Evolutionary conservation across 2,113 vertebrate species (phyloP).

Genomic region (Lethenteron camtschaticum): DNA sequence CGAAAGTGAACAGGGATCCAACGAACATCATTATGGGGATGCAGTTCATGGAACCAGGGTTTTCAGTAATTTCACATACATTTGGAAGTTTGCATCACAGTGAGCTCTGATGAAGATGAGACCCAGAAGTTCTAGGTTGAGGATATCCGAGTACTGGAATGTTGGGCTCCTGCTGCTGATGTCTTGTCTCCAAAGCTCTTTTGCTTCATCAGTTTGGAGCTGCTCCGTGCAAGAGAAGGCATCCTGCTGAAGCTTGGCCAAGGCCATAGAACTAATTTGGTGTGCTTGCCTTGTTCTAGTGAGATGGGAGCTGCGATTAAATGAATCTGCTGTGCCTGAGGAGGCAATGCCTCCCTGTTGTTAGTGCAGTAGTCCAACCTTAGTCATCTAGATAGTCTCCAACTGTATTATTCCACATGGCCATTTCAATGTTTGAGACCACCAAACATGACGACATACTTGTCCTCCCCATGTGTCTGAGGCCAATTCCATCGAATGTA

Average conservation of each 20-base stretch:
- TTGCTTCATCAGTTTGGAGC: neutral
- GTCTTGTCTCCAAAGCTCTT: neutral
- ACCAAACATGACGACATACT: slow-evolving; percentile 1
- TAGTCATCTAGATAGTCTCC: neutral
- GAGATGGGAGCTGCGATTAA: neutral
- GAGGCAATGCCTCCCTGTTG: neutral
- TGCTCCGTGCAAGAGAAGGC: neutral
- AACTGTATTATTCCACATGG: neutral
- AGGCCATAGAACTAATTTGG: neutral
- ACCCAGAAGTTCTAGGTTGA: neutral
- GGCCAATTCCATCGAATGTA: neutral
- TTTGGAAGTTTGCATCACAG: neutral
- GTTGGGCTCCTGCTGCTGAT: neutral
- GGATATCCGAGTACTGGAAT: neutral
- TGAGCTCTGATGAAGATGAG: slow-evolving; percentile 4
- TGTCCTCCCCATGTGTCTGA: neutral
- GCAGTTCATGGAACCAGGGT: neutral
- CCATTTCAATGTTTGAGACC: slow-evolving; percentile 1
- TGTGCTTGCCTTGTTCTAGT: neutral
- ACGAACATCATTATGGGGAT: neutral
- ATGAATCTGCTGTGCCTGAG: neutral
- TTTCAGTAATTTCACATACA: neutral
- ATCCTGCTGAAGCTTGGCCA: neutral
- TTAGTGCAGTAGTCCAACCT: neutral
- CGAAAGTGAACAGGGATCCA: slow-evolving; percentile 1